phyloP scores from a whole-genome alignment of 1,140 invertebrate species.

The Subanguina moxae region DNA sequence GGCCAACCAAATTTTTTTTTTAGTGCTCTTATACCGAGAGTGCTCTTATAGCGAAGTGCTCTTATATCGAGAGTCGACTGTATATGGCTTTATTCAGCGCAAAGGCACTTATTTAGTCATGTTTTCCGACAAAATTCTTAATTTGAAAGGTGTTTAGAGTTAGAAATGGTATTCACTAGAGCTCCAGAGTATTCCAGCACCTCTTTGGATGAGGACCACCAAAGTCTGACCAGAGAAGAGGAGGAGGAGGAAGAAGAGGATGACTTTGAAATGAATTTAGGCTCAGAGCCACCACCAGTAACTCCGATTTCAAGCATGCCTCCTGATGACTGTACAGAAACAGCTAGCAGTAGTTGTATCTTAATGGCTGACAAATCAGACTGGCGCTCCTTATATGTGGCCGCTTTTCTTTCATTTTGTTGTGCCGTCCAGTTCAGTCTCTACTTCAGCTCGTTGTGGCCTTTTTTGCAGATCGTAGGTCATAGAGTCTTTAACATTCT shows the following conservation, averaged over 20 bases:
- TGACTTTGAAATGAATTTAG: neutral
- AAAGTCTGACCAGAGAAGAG: neutral
- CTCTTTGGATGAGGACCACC: too few species aligned
- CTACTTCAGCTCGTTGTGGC: conserved; percentile 53
- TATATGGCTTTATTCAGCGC: too few species aligned
- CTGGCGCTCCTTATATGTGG: conserved; percentile 36
- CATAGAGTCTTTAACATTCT: neutral
- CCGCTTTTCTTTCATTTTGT: conserved; percentile 33
- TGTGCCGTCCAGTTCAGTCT: conserved; percentile 32
- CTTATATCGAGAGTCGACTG: too few species aligned
- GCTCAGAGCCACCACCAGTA: conserved; percentile 13
- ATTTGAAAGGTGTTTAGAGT: too few species aligned
- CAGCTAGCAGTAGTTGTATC: neutral
- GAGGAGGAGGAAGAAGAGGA: conserved; percentile 10
- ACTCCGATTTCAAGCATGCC: neutral
- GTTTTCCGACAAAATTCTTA: too few species aligned
- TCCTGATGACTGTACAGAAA: neutral
- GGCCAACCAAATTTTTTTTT: too few species aligned
- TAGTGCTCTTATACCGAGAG: too few species aligned
- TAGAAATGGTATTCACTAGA: too few species aligned
- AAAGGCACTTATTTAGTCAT: too few species aligned
- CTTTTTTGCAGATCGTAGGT: conserved; percentile 60
- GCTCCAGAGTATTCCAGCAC: too few species aligned
- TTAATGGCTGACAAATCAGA: neutral
- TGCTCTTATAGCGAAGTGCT: too few species aligned